phyloP scores from a whole-genome alignment of 2,113 vertebrate species.

The Corapipo altera region DNA sequence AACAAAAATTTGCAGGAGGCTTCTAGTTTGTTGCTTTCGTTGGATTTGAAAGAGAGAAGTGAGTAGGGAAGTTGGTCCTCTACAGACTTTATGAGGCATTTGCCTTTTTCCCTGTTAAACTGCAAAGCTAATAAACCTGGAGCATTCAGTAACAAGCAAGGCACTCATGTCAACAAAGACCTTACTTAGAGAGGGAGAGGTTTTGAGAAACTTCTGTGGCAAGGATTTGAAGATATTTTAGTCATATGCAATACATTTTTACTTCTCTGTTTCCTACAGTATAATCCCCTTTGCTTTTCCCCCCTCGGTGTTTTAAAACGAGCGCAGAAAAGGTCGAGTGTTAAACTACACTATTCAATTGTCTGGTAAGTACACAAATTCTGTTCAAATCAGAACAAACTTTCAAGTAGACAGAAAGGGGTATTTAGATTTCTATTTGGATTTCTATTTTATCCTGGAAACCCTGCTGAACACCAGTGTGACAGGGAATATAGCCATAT shows the following conservation, averaged over 20 bases:
- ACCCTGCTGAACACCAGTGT: slow-evolving; percentile 3
- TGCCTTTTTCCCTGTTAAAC: slow-evolving; percentile 41
- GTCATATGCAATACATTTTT: slow-evolving; percentile 32
- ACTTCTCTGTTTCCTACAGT: slow-evolving; percentile 40
- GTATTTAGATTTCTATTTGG: slow-evolving; percentile 30
- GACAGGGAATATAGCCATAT: slow-evolving; percentile 9
- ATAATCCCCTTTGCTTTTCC: slow-evolving; percentile 54
- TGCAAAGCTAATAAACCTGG: slow-evolving; percentile 36
- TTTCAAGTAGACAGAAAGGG: slow-evolving; percentile 47
- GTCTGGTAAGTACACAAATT: slow-evolving; percentile 52
- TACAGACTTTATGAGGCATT: background rate
- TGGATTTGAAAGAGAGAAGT: background rate
- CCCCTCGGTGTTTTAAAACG: slow-evolving; percentile 55
- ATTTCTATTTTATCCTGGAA: background rate
- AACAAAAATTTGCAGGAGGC: background rate
- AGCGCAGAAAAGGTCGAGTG: slow-evolving; percentile 63
- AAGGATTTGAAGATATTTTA: slow-evolving; percentile 55
- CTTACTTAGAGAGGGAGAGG: slow-evolving; percentile 38
- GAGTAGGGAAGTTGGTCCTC: background rate
- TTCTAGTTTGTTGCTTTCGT: background rate
- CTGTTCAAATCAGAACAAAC: slow-evolving; percentile 62
- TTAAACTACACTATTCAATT: slow-evolving; percentile 47
- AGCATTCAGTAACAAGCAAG: slow-evolving; percentile 34
- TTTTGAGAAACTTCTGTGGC: slow-evolving; percentile 52
- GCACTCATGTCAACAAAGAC: slow-evolving; percentile 69